phyloP scores from a whole-genome alignment of 2,113 vertebrate genomes.

The Rhadina sibilatrix region DNA sequence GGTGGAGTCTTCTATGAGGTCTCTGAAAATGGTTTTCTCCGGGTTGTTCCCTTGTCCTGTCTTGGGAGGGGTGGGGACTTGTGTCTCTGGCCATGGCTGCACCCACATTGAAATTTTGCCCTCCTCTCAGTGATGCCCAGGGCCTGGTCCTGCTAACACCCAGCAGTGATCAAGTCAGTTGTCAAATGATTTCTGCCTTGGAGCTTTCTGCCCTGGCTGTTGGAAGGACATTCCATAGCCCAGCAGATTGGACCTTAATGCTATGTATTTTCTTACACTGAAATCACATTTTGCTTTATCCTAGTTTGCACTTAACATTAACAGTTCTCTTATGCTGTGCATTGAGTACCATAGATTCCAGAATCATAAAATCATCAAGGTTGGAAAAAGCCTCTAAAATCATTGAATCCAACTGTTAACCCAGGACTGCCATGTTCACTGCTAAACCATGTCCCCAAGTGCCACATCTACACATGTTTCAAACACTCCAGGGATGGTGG shows the following conservation, averaged over 20 bases:
- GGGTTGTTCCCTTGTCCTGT: background rate
- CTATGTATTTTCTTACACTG: background rate
- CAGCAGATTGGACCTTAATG: background rate
- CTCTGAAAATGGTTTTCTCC: background rate
- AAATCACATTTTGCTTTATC: background rate
- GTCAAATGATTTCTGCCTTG: background rate
- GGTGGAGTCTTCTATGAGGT: fast-evolving
- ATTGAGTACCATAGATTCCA: background rate
- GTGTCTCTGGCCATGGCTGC: background rate
- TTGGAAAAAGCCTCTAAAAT: background rate
- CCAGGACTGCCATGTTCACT: background rate
- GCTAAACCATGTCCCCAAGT: background rate
- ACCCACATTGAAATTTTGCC: background rate
- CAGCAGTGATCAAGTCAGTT: fast-evolving
- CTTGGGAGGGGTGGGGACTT: fast-evolving
- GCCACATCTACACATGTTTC: background rate
- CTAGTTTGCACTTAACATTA: background rate
- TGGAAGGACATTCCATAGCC: background rate
- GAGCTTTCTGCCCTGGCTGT: background rate
- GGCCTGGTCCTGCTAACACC: background rate
- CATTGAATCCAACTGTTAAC: fast-evolving
- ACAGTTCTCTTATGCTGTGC: background rate
- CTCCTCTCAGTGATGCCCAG: background rate
- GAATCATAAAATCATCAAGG: background rate
- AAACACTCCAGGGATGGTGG: background rate